Conservation (phyloP, 2,888 invertebrate genomes). For the Lobophora halterata region DNA sequence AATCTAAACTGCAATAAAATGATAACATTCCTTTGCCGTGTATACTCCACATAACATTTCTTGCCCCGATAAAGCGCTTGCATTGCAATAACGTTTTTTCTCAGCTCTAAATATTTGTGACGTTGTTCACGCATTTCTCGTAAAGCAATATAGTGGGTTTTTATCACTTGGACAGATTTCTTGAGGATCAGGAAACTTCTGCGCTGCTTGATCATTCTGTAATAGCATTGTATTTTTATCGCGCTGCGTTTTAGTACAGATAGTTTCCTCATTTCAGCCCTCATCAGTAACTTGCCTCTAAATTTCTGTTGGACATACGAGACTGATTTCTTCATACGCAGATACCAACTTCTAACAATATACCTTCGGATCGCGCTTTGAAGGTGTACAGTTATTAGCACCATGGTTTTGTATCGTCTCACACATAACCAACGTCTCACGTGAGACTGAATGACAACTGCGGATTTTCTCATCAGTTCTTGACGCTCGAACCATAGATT, state of each 20-base stretch:
- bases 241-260: conserved; percentile 41
- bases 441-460: conserved; percentile 51
- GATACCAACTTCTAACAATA: conserved; percentile 46
- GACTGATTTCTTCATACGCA: conserved; percentile 44
- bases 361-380: conserved; percentile 55
- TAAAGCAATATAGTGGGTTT: conserved; percentile 50
- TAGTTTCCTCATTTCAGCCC: conserved; percentile 46
- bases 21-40: conserved; percentile 46
- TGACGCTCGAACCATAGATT: conserved; percentile 45
- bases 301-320: conserved; percentile 60
- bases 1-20: conserved; percentile 74
- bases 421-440: conserved; percentile 58
- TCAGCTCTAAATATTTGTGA: conserved; percentile 48
- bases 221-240: conserved; percentile 67
- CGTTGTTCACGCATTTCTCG: conserved; percentile 54
- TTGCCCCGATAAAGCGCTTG: conserved; percentile 74
- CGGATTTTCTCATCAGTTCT: conserved; percentile 44
- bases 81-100: conserved; percentile 53
- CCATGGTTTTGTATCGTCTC: conserved; percentile 41
- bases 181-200: conserved; percentile 43
- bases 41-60: conserved; percentile 58
- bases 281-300: conserved; percentile 61
- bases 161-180: conserved; percentile 44
- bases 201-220: conserved; percentile 52
- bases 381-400: conserved; percentile 45